Percentiles rank a stretch among this genome's conserved stretches.
These are phyloP conservation scores for Zoanthus gigantus DNA, from an alignment of 92 coral and sea anemone species.

Conservation along the genomic window DNA sequence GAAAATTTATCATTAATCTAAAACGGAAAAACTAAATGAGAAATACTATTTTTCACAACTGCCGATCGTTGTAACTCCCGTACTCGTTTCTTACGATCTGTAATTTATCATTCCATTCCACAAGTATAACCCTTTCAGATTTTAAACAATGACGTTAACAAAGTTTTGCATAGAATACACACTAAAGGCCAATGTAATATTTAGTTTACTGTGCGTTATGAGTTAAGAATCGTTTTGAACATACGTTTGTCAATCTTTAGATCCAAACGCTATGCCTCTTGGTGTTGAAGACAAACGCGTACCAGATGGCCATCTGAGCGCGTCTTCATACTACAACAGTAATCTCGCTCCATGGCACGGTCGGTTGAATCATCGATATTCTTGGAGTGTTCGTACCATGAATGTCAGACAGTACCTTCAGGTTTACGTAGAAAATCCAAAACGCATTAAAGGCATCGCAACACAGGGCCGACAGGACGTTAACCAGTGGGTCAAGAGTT, in stretches of 20 bases:
- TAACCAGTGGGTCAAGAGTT: constrained; percentile 79
- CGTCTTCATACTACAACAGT: constrained; percentile 64
- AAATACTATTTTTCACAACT: too few species aligned
- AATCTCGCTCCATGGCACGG: constrained; percentile 69
- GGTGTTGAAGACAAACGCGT: constrained; percentile 86
- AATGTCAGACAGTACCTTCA: constrained; percentile 83
- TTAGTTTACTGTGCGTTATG: too few species aligned
- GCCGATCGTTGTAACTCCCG: too few species aligned
- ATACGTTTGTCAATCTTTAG: background rate
- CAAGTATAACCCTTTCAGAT: too few species aligned
- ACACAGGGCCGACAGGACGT: constrained; percentile 86
- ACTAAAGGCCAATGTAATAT: background rate
- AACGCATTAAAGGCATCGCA: constrained; percentile 78
- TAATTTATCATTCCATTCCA: too few species aligned
- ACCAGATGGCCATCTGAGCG: constrained; percentile 70
- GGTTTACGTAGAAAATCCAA: constrained; percentile 66
- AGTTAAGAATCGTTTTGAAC: background rate
- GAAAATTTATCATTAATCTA: too few species aligned
- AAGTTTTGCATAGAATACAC: too few species aligned
- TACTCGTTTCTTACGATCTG: too few species aligned
- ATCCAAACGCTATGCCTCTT: constrained; percentile 56
- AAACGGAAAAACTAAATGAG: too few species aligned
- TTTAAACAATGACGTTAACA: too few species aligned
- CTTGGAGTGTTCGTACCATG: constrained; percentile 71
- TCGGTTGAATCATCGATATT: constrained; percentile 69